A percentile compares a stretch with the other conserved stretches of the same genome.
Conservation (phyloP, 2,888 invertebrate genomes). For the Macrosoma leucophasiata region DNA sequence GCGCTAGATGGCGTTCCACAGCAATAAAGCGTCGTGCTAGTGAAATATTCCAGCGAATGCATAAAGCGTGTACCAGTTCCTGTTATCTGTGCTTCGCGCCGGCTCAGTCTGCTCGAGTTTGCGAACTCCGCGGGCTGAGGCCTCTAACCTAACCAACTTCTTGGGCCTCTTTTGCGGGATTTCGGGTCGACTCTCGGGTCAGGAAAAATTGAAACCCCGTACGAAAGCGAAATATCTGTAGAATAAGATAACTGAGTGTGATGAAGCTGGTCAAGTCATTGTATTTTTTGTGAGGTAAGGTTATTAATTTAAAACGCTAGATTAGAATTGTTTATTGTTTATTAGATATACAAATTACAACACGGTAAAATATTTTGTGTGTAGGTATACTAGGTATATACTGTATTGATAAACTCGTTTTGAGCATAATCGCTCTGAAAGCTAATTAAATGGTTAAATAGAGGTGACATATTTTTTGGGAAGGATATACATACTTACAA, state of each 20-base stretch:
- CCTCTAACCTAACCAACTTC: slow-evolving; percentile 70
- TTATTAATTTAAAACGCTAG: background rate
- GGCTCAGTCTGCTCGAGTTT: slow-evolving; percentile 86
- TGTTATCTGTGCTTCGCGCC: slow-evolving; percentile 78
- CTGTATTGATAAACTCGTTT: no score
- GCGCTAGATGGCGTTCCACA: slow-evolving; percentile 8
- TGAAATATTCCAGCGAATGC: background rate
- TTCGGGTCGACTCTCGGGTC: slow-evolving; percentile 65
- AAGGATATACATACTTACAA: no score
- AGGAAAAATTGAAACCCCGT: slow-evolving; percentile 68
- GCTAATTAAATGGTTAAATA: no score
- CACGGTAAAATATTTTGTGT: no score
- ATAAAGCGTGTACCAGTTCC: no score
- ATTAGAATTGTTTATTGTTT: no score
- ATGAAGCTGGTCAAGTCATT: background rate
- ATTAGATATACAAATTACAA: no score
- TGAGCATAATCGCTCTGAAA: no score
- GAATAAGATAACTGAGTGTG: background rate
- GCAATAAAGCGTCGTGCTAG: slow-evolving; percentile 2
- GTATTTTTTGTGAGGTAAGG: slow-evolving; percentile 8
- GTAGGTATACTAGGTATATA: no score
- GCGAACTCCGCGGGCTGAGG: slow-evolving; percentile 78
- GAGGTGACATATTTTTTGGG: no score
- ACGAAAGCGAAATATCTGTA: slow-evolving; percentile 15
- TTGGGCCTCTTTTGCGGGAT: slow-evolving; percentile 70